phyloP scores from a whole-genome alignment of 2,797 vertebrate species.

The Crenichthys baileyi region DNA sequence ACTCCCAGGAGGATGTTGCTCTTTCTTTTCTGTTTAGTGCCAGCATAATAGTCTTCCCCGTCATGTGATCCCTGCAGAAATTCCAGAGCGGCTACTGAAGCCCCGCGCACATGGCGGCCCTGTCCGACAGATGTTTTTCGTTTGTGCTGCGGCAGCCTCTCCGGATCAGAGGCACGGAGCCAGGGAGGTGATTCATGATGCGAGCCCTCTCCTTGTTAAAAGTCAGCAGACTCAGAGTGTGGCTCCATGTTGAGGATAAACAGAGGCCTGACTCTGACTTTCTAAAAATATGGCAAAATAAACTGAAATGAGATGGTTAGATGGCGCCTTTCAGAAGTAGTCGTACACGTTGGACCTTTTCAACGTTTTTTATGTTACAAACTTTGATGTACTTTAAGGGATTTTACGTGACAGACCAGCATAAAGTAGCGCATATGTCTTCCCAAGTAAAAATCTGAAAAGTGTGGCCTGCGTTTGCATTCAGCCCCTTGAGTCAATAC shows the following conservation, averaged over 20 bases:
- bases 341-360: background rate
- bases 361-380: background rate
- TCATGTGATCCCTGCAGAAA: constrained; percentile 78
- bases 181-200: constrained; percentile 82
- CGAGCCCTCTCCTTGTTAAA: constrained; percentile 70
- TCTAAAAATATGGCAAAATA: constrained; percentile 43
- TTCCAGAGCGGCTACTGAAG: constrained; percentile 74
- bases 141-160: constrained; percentile 77
- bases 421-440: background rate
- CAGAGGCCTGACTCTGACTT: constrained; percentile 49
- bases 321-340: background rate
- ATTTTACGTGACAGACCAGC: background rate
- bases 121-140: constrained; percentile 83
- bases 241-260: constrained; percentile 60
- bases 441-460: background rate
- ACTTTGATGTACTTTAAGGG: background rate
- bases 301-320: constrained; percentile 2
- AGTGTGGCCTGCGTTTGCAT: background rate
- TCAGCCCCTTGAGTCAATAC: background rate
- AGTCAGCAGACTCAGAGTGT: constrained; percentile 61
- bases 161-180: constrained; percentile 67
- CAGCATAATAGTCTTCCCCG: constrained; percentile 59
- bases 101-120: constrained; percentile 73
- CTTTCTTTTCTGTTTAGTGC: constrained; percentile 35
- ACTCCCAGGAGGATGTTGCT: constrained; percentile 45